Evolutionary conservation across 2,797 vertebrate species (phyloP).

Genomic region (Lophotriccus pileatus): DNA sequence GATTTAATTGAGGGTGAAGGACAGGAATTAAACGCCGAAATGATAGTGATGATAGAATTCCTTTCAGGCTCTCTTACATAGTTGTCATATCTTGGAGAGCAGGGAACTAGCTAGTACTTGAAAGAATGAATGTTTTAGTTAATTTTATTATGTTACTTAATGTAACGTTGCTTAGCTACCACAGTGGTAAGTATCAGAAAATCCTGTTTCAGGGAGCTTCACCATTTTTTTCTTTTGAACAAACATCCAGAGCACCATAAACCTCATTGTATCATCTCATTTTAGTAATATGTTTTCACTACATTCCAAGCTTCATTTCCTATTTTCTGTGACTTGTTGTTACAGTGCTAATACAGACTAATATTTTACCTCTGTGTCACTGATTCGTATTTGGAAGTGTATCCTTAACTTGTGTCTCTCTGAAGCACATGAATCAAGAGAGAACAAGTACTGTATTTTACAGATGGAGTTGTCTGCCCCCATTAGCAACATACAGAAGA

Average conservation of each 20-base stretch:
- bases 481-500: background rate
- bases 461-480: background rate
- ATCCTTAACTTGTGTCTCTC: background rate
- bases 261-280: background rate
- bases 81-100: background rate
- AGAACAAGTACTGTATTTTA: background rate
- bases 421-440: background rate
- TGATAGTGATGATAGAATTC: background rate
- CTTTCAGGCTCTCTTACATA: background rate
- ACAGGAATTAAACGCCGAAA: background rate
- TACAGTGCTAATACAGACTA: background rate
- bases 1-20: background rate
- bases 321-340: background rate
- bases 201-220: background rate
- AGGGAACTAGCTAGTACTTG: background rate
- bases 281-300: background rate
- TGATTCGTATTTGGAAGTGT: background rate
- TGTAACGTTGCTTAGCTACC: background rate
- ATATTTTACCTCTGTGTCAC: background rate
- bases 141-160: slow-evolving; percentile 18
- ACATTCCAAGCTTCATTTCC: background rate
- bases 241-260: background rate
- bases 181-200: background rate
- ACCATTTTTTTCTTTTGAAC: background rate
- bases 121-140: slow-evolving; percentile 17